Evolutionary conservation across 2,797 vertebrate species (phyloP).

Genomic region (Danio tinwini): DNA sequence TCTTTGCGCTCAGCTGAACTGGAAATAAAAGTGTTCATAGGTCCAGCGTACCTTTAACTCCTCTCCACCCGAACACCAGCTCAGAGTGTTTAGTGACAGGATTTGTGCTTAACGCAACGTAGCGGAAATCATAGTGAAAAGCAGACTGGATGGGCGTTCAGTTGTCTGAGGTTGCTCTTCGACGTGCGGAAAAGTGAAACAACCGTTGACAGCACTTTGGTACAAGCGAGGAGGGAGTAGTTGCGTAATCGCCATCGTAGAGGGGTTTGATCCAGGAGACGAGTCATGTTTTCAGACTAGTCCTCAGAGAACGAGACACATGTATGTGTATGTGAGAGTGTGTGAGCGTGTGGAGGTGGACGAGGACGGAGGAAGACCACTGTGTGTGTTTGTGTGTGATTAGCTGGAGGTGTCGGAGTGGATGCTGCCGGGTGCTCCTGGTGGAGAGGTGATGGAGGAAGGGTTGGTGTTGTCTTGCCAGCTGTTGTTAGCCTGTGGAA

Average conservation of each 20-base stretch:
- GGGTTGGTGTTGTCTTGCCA: constrained; percentile 85
- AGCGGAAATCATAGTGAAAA: constrained; percentile 61
- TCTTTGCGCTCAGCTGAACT: neutral
- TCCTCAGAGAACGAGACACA: constrained; percentile 16
- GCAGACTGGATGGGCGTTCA: constrained; percentile 60
- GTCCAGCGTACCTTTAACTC: constrained; percentile 34
- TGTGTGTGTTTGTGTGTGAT: constrained; percentile 63
- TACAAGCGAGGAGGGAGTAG: constrained; percentile 79
- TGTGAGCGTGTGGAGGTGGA: constrained; percentile 60
- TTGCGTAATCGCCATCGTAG: constrained; percentile 70
- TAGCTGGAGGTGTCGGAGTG: constrained; percentile 87
- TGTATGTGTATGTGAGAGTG: constrained; percentile 54
- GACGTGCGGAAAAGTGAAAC: constrained; percentile 69
- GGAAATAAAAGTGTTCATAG: neutral
- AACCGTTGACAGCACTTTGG: constrained; percentile 80
- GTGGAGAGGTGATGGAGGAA: constrained; percentile 80
- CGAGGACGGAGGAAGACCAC: neutral
- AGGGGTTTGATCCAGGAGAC: neutral
- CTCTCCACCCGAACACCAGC: constrained; percentile 14
- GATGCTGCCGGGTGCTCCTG: constrained; percentile 81
- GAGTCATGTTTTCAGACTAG: too few species aligned
- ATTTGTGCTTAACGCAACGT: constrained; percentile 46
- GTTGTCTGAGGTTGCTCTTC: constrained; percentile 69
- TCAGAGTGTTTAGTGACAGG: constrained; percentile 1
- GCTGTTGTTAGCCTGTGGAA: constrained; percentile 82